Conservation (phyloP, 1,140 invertebrate genomes). For the Lineus longissimus region DNA sequence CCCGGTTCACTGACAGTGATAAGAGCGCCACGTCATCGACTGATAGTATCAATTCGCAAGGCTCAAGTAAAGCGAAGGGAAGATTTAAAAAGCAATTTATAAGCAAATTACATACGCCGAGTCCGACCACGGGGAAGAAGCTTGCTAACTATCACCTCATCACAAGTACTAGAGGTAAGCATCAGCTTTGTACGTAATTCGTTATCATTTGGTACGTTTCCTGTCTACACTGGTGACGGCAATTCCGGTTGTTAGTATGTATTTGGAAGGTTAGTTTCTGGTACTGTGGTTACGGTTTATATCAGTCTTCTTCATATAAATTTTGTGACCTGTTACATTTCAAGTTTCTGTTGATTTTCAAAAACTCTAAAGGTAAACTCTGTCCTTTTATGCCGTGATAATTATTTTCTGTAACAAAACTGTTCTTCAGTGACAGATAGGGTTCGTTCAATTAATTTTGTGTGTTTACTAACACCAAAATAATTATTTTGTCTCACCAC, state of each 20-base stretch:
- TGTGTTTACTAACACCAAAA: neutral
- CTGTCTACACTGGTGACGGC: slow-evolving; percentile 53
- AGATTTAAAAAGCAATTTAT: slow-evolving; percentile 47
- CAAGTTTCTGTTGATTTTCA: neutral
- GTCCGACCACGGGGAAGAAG: slow-evolving; percentile 46
- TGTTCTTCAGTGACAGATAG: neutral
- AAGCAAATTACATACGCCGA: slow-evolving; percentile 44
- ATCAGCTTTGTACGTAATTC: slow-evolving; percentile 60
- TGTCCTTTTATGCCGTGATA: neutral
- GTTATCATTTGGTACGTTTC: slow-evolving; percentile 68
- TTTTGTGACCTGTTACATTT: neutral
- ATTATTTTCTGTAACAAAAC: neutral
- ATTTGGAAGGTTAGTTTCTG: neutral
- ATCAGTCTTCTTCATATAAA: neutral
- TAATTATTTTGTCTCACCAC: neutral
- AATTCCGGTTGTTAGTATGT: neutral
- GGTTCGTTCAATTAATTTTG: neutral
- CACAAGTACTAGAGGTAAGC: slow-evolving; percentile 44
- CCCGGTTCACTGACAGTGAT: slow-evolving; percentile 38
- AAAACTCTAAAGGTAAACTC: neutral
- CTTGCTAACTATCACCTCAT: slow-evolving; percentile 49
- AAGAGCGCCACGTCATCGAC: slow-evolving; percentile 43
- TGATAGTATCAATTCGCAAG: slow-evolving; percentile 57
- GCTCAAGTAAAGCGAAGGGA: slow-evolving; percentile 50
- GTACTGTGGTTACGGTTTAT: neutral